These are phyloP conservation scores for Cryptophagus acutangulus DNA, from an alignment of 2,888 invertebrate genomes.

Conservation along the genomic window DNA sequence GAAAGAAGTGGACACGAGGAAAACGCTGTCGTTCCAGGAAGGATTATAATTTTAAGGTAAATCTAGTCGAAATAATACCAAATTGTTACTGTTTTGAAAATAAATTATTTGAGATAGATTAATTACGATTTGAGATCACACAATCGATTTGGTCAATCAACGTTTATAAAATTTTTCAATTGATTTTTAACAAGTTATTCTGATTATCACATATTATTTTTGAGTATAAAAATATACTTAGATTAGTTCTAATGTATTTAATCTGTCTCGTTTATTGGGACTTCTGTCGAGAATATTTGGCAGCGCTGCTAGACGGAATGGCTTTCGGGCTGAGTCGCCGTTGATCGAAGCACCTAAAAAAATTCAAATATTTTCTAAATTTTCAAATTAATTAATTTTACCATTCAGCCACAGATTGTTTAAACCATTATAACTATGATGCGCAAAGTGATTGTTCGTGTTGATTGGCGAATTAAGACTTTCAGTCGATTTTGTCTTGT, in stretches of 20 bases:
- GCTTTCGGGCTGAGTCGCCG: conserved; percentile 33
- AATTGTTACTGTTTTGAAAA: too few species aligned
- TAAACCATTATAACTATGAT: conserved; percentile 23
- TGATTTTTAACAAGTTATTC: too few species aligned
- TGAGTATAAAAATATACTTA: too few species aligned
- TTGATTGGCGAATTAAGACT: conserved; percentile 27
- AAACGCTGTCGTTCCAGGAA: conserved; percentile 50
- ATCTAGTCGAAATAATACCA: too few species aligned
- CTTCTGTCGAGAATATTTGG: conserved; percentile 37
- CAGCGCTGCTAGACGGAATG: conserved; percentile 43
- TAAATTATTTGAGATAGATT: too few species aligned
- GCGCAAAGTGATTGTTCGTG: conserved; percentile 16
- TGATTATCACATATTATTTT: too few species aligned
- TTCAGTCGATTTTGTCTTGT: conserved; percentile 37
- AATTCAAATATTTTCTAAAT: not conserved
- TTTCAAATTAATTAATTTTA: conserved; percentile 13
- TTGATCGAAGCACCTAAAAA: conserved; percentile 26
- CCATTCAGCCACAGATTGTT: conserved; percentile 37
- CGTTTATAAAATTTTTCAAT: too few species aligned
- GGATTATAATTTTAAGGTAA: conserved; percentile 44
- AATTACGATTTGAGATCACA: too few species aligned
- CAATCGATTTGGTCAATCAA: too few species aligned
- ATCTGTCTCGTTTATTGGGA: too few species aligned
- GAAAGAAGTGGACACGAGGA: conserved; percentile 54
- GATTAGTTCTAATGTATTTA: too few species aligned